Evolutionary conservation across 2,113 vertebrate genomes (phyloP), one percentile per base, ranked within the genome.

Genomic region (Struthidea cinerea): DNA sequence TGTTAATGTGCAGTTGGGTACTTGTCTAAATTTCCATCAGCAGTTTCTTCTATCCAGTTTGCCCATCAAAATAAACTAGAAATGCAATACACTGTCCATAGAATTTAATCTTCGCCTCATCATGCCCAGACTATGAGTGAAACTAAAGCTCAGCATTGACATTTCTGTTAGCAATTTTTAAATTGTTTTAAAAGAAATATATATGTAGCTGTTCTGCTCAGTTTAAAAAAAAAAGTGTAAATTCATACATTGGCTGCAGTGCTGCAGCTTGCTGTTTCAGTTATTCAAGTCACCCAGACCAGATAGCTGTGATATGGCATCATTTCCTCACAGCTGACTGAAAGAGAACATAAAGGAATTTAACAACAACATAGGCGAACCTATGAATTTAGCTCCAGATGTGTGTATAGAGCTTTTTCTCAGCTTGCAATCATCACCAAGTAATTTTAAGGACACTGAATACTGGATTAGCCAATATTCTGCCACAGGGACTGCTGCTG

Each of bases 1-100:
- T 19, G 86, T 86, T 94, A 91, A 89, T 90, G 50, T 52, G 23
- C 49, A n/a, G 21, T 56, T 52, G 65, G 2, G 53, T 75, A 82
- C 9, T 57, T 52, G 42, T 33, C 24, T 85, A 49, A 87, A 61
- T 70, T 89, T 87, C 87, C 88, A 69, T 91, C 87, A 95, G 88
- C 49, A 16, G 20, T 93, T 97, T 97, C 81, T 89, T 33, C 61
- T 91, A 64, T 74, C 55, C 85, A 44, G 32, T 64, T 89, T 67
- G 61, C 19, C 33, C 47, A 79, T 76, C 49, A 92, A 74, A 91
- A 77, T 89, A 96, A 96, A 78, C 20, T n/a, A n/a, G 49, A 80
- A 55, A 64, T 80, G 32, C 24, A 82, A 33, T 71, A n/a, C 30
- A 74, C 41, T 57, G 39, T 55, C 32, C 55, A 55, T 12, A 67